phyloP scores from a whole-genome alignment of 2,797 vertebrate genomes.

The Pangasius krempfi region DNA sequence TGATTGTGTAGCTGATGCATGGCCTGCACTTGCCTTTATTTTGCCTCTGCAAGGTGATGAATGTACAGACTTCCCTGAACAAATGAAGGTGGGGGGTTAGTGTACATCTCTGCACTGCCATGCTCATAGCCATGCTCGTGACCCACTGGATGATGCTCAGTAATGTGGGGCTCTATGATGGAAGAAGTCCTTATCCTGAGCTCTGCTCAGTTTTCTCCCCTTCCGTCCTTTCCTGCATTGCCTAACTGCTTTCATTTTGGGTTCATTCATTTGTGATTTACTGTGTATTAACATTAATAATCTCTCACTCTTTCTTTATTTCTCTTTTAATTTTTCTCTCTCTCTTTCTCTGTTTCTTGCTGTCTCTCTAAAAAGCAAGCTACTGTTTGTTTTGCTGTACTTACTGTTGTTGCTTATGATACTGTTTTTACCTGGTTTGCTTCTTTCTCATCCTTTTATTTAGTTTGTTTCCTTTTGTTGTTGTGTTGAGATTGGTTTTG shows the following conservation, averaged over 20 bases:
- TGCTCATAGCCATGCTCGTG: constrained; percentile 22
- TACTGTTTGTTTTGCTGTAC: constrained; percentile 53
- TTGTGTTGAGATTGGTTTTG: constrained; percentile 51
- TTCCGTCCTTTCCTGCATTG: constrained; percentile 49
- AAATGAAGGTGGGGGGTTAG: neutral
- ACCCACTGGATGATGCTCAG: constrained; percentile 24
- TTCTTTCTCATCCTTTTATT: constrained; percentile 40
- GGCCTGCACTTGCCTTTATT: constrained; percentile 22
- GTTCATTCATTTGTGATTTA: constrained; percentile 55
- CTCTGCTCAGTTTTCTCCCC: neutral
- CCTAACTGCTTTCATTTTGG: constrained; percentile 50
- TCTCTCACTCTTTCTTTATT: constrained; percentile 46
- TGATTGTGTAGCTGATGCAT: constrained; percentile 29
- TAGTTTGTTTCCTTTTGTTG: constrained; percentile 27
- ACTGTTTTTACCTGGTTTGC: constrained; percentile 43
- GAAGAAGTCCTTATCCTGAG: constrained; percentile 8
- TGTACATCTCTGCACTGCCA: constrained; percentile 17
- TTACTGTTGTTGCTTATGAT: constrained; percentile 60
- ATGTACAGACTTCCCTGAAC: neutral
- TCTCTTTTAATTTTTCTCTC: constrained; percentile 39
- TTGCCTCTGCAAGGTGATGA: constrained; percentile 1
- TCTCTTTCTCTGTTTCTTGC: constrained; percentile 45
- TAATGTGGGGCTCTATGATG: constrained; percentile 25
- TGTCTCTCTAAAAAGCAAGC: constrained; percentile 10
- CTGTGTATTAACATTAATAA: constrained; percentile 57